Evolutionary conservation across 2,888 invertebrate genomes (phyloP), one percentile per base, ranked within the genome.

Genomic region (Peribatodes rhomboidaria): DNA sequence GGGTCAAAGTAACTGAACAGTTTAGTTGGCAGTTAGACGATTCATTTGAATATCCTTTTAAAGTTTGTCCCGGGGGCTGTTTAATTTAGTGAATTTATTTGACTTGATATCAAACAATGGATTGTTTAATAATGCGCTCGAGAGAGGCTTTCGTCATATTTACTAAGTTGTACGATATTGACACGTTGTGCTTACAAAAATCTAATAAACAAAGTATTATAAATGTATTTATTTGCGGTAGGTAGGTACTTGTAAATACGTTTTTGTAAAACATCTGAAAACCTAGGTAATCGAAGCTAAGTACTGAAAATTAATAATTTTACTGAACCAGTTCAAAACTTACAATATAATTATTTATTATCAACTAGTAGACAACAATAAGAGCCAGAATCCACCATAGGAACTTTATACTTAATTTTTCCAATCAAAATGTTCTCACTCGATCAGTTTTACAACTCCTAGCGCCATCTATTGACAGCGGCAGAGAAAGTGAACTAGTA

Each of bases 1-100:
- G 60, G 72, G 70, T 68, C 68, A 72, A 65, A 72, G 68, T 68
- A 69, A 67, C 69, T 69, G 61, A 65, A 67, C 70, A 65, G 65
- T 72, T 72, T 72, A 72, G 69, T 65, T 57, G 59, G 53, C 68
- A 67, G 68, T 68, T 61, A 67, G 59, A 59, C 68, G 68, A 68
- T 70, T 70, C 68, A 68, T 70, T 67, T 67, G 65, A 67, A 68
- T 69, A 69, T 67, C 68, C 65, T 69, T 69, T 68, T 66, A 69
- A 66, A 69, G 67, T 65, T 58, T 22, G 16, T 22, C n/a, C 47
- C 54, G 55, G 61, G 52, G 60, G 46, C n/a, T 67, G 67, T 67
- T 68, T 67, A 63, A 68, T 65, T 71, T 69, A 44, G 59, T 52
- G 62, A 65, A 55, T 57, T 57, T 58, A 52, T 67, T 67, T 60